phyloP scores from a whole-genome alignment of 2,113 vertebrate genomes.

The Rana temporaria region DNA sequence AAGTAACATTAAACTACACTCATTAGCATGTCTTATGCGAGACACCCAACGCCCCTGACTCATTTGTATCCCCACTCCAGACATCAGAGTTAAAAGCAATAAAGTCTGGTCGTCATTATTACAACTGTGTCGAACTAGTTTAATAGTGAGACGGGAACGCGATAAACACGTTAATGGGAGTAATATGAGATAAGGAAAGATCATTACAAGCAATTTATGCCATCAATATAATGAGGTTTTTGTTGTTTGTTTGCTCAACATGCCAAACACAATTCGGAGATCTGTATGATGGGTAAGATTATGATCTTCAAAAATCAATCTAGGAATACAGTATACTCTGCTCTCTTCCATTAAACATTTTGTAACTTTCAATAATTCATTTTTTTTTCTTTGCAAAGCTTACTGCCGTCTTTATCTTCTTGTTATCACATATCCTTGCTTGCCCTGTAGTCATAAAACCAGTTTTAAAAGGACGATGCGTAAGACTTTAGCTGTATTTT shows the following conservation, averaged over 20 bases:
- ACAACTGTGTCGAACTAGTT: neutral
- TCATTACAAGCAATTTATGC: slow-evolving; percentile 50
- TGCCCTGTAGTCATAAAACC: too few species aligned
- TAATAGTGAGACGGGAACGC: slow-evolving; percentile 16
- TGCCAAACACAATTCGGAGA: slow-evolving; percentile 26
- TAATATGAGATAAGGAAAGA: slow-evolving; percentile 47
- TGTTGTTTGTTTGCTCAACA: slow-evolving; percentile 44
- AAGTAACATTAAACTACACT: neutral
- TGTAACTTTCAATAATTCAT: neutral
- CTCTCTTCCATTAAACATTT: neutral
- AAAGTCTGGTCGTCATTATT: slow-evolving; percentile 1
- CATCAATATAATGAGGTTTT: slow-evolving; percentile 35
- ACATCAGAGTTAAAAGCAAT: slow-evolving; percentile 15
- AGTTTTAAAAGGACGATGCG: too few species aligned
- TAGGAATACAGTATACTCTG: neutral
- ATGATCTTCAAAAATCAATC: slow-evolving; percentile 26
- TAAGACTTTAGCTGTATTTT: too few species aligned
- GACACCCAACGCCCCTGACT: too few species aligned
- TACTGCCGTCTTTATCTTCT: neutral
- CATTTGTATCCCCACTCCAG: neutral
- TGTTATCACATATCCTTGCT: too few species aligned
- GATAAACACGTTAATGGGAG: slow-evolving; percentile 34
- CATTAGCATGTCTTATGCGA: neutral
- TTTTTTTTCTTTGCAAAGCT: neutral
- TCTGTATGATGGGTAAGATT: slow-evolving; percentile 13